Evolutionary conservation across 2,113 vertebrate species (phyloP), one percentile per base, ranked within the genome.

Genomic region (Pelecanus crispus): DNA sequence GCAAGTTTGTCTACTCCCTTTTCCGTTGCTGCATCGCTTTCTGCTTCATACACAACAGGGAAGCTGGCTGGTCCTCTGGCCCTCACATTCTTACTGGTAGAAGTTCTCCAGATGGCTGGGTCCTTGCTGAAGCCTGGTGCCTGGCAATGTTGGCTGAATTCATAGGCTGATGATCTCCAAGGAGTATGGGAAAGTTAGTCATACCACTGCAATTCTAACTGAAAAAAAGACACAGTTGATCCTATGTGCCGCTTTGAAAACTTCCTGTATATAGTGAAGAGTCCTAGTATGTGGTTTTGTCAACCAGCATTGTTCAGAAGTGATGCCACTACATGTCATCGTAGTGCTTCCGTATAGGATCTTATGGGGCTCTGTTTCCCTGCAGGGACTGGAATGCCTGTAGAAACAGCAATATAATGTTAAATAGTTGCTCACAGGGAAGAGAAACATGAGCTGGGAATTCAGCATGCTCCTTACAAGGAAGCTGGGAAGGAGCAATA

Each of bases 11-110:
- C 58, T 42, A 17, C 89, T 89, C 55, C 70, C 59, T 79, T 62
- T 79, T 58, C 53, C 53, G 26, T 61, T 20, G 7, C 58, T 89
- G 50, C 67, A 9, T 50, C 80, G 34, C 59, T 79, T 50, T 86
- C 10, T 29, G 81, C 61, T 81, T 88, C 0, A 0, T 90, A 31
- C 50, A 6, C 0, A 0, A 25, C 49, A 80, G 32, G 32, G 40
- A 81, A 89, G 63, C 58, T 85, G 66, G 13, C 29, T 61, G 22
- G 26, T 62, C 66, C 81, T 70, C 56, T 92, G 77, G n/a, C 70
- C 53, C 34, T 91, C 40, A 32, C 17, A 49, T 72, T 75, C 47
- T n/a, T 59, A 28, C n/a, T 63, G 70, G 32, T 16, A 58, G 53
- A 92, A 77, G 38, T 90, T 77, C 55, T 90, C 28, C 59, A 74